Evolutionary conservation across 2,797 vertebrate genomes (phyloP), one percentile per base, ranked within the genome.

Genomic region (Carduelis carduelis): DNA sequence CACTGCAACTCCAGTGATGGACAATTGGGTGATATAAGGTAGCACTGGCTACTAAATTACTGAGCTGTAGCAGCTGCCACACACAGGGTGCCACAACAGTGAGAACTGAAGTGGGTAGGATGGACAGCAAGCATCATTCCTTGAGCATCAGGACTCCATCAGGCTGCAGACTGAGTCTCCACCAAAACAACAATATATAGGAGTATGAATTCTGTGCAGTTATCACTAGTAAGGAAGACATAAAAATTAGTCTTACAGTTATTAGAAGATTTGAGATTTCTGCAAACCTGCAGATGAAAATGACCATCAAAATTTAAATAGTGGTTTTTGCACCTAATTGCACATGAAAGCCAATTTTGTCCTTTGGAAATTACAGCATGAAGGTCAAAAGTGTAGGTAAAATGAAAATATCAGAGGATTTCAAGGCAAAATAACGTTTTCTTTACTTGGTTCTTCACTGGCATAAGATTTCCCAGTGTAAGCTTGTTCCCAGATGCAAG

Each of bases 401-500:
- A 85, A 49, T 75, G 24, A 87, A 93, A 77, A 78, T 80, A 85
- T 16, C 65, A 72, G 59, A 93, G 55, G 16, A 71, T 56, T 89
- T 79, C 71, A 81, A 89, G 70, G 61, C 34, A 71, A 92, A 93
- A 71, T 24, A 57, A 26, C 49, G 10, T 37, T 90, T 89, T 87
- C 68, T 89, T 89, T 61, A 83, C 59, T 91, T 75, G 44, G 46
- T 16, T 89, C 17, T 80, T 87, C 7, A 89, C n/a, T 34, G 21
- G 64, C 32, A 4, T 49, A 88, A 83, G 57, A 89, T 96, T 94
- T 96, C 55, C 28, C 65, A 83, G 27, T 27, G 39, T 75, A 91
- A 93, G 49, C 79, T 76, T 95, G 69, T 70, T 95, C 66, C 70
- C 94, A 95, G 90, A 88, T 92, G 87, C 63, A 75, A 75, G 87